Evolutionary conservation across 2,888 invertebrate species (phyloP).

Genomic region (Chalcis sispes): DNA sequence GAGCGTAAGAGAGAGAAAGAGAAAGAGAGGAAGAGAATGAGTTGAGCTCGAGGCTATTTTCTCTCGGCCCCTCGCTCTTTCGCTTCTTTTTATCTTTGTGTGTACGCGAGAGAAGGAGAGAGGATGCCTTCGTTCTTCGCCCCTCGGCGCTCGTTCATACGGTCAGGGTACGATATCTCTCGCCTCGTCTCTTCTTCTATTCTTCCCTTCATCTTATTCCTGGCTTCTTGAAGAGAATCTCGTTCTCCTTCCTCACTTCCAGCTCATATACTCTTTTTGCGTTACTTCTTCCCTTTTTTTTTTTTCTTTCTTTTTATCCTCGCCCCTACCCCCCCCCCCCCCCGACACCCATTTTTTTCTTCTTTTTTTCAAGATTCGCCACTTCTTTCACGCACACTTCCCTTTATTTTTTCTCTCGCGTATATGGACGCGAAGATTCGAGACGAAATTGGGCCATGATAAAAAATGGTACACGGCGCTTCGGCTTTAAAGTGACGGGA

Average conservation of each 20-base stretch:
- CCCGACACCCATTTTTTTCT: too few species aligned
- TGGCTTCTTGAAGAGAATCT: background rate
- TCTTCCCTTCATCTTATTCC: background rate
- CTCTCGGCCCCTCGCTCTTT: constrained; percentile 24
- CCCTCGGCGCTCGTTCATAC: constrained; percentile 45
- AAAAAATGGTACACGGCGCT: constrained; percentile 11
- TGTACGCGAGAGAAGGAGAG: too few species aligned
- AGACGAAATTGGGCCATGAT: constrained; percentile 9
- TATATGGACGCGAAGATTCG: background rate
- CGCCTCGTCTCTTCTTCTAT: constrained; percentile 23
- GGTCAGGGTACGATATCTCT: constrained; percentile 51
- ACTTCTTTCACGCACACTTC: background rate
- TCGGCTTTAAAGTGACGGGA: background rate
- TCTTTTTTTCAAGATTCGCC: constrained; percentile 1
- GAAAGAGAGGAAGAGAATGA: background rate
- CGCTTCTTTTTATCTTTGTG: constrained; percentile 46
- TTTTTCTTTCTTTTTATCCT: constrained; percentile 14
- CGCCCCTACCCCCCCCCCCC: too few species aligned
- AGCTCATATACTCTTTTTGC: background rate
- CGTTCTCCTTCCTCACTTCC: background rate
- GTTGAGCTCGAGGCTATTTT: constrained; percentile 42
- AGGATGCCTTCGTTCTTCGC: constrained; percentile 5
- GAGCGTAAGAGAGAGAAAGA: background rate
- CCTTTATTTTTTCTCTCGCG: background rate
- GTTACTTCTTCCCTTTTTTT: background rate